phyloP scores from a whole-genome alignment of 1,140 invertebrate species.

The Oryzaephilus surinamensis region DNA sequence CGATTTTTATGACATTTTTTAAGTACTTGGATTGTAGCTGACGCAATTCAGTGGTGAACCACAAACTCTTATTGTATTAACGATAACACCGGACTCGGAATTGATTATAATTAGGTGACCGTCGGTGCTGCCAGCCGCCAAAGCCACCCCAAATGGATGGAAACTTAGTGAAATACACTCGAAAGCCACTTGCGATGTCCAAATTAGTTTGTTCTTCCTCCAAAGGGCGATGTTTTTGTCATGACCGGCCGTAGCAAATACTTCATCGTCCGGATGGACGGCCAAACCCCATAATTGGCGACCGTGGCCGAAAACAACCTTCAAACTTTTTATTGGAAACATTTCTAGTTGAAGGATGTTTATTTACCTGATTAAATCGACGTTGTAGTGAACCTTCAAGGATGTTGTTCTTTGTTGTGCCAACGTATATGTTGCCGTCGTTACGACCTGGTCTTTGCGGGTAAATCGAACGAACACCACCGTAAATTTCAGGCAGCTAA shows the following conservation, averaged over 20 bases:
- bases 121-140: conserved; percentile 80
- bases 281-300: conserved; percentile 84
- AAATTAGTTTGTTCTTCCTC: conserved; percentile 75
- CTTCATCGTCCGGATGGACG: conserved; percentile 79
- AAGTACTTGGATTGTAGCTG: conserved; percentile 71
- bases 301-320: conserved; percentile 85
- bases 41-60: conserved; percentile 74
- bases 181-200: conserved; percentile 76
- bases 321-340: conserved; percentile 6
- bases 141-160: conserved; percentile 74
- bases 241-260: conserved; percentile 86
- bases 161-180: conserved; percentile 76
- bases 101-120: conserved; percentile 79
- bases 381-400: conserved; percentile 84
- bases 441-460: conserved; percentile 73
- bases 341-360: conserved; percentile 3
- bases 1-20: conserved; percentile 2
- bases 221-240: conserved; percentile 86
- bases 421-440: conserved; percentile 85
- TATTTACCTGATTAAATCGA: conserved; percentile 80
- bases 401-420: conserved; percentile 87
- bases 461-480: conserved; percentile 77
- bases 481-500: conserved; percentile 71
- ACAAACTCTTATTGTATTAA: conserved; percentile 74
- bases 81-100: conserved; percentile 67